Base-by-base conservation (phyloP, 2,888 invertebrate species). In the Helicoverpa assulta region DNA sequence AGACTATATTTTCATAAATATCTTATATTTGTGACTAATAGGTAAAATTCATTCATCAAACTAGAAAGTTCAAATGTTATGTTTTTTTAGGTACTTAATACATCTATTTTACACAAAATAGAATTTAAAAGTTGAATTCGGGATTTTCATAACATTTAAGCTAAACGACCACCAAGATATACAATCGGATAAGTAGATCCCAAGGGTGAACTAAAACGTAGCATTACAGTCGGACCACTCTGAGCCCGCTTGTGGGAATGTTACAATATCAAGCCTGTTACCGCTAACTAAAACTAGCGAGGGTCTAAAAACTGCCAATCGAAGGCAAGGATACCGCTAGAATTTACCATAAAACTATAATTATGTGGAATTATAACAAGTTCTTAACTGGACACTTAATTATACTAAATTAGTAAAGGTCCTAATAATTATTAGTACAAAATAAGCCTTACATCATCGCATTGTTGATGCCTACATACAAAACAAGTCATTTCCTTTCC, bases 311-410 rank as follows among this genome's bases (percentile, higher is more conserved):
- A 72, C 56, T 63, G 66, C 64, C 57, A 51, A 68, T 63, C 40
- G 40, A 50, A 64, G 65, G 60, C 77, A 60, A 58, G 50, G 61
- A 53, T 67, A 72, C 10, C 51, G 52, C 62, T 77, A 81, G 65
- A 66, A 71, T 58, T 60, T 66, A 77, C 57, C 47, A 73, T 67
- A 67, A 74, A 81, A 78, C 71, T 74, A 80, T 73, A 75, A 61
- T 67, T 77, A 84, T 64, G 21, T 82, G 77, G 80, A 84, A 84
- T 84, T 71, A 77, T 70, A 72, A 73, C 70, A 74, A 74, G 60
- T 82, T 67, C 72, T 66, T 75, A 80, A 64, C 70, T 82, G 81
- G 82, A 82, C 83, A 77, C 73, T 72, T 84, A 79, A 67, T 62
- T 59, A 67, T 66, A 63, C 51, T 70, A 62, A 70, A 68, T 70